Evolutionary conservation across 2,113 vertebrate species (phyloP).

Genomic region (Pelvicachromis taeniatus): DNA sequence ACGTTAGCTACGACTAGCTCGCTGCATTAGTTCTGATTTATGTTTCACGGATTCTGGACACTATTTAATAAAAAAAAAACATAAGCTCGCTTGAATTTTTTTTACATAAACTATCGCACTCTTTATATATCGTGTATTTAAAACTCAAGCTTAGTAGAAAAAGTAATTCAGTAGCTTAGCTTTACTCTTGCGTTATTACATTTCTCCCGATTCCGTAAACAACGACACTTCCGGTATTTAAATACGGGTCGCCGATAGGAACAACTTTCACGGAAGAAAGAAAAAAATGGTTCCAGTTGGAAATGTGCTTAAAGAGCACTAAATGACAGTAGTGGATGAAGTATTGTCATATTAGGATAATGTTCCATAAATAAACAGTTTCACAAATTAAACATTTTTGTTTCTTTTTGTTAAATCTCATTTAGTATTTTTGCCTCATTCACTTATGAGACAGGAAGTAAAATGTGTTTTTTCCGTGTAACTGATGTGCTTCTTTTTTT

Average conservation of each 20-base stretch:
- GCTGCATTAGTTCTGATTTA: background rate
- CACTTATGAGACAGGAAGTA: background rate
- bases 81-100: background rate
- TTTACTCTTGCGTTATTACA: background rate
- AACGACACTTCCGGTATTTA: slow-evolving; percentile 32
- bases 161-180: background rate
- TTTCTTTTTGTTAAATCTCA: background rate
- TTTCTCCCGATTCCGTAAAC: slow-evolving; percentile 35
- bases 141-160: accelerated
- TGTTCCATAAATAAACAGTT: background rate
- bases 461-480: background rate
- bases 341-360: background rate
- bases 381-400: background rate
- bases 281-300: background rate
- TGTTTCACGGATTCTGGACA: background rate
- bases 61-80: background rate
- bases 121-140: no score
- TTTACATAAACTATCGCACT: background rate
- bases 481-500: background rate
- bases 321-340: background rate
- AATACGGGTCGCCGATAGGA: slow-evolving; percentile 9
- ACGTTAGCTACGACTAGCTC: slow-evolving; percentile 10
- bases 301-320: background rate
- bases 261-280: slow-evolving; percentile 11
- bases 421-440: background rate